A percentile compares a stretch with the other conserved stretches of the same genome.
phyloP scores from a whole-genome alignment of 2,888 invertebrate species.

The Zygaena filipendulae region DNA sequence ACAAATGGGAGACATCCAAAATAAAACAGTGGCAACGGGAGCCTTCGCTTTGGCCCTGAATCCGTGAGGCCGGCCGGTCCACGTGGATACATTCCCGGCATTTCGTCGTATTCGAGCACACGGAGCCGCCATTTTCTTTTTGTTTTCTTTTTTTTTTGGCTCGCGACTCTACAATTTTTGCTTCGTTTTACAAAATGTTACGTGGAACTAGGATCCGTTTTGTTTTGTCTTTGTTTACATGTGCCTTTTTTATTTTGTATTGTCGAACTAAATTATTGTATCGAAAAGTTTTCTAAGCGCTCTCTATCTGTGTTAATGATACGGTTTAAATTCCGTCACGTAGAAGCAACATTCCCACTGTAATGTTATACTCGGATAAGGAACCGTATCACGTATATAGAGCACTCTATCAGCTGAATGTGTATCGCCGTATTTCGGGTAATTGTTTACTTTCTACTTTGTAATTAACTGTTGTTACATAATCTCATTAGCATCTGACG shows the following conservation, averaged over 20 bases:
- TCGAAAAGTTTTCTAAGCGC: not conserved
- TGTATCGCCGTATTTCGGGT: constrained; percentile 36
- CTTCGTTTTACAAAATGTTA: constrained; percentile 11
- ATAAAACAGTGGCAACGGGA: constrained; percentile 44
- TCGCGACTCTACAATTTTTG: constrained; percentile 28
- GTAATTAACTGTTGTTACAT: constrained; percentile 33
- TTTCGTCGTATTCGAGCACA: constrained; percentile 35
- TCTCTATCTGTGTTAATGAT: too few relatives aligned
- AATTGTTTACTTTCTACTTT: constrained; percentile 42
- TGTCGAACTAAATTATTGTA: not conserved
- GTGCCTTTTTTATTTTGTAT: not conserved
- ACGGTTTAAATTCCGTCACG: constrained; percentile 8
- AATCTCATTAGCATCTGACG: constrained; percentile 22
- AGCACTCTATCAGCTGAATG: constrained; percentile 27
- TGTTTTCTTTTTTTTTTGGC: constrained; percentile 33
- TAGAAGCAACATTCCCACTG: not conserved
- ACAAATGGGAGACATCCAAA: constrained; percentile 67
- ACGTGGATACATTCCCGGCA: constrained; percentile 56
- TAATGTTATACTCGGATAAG: constrained; percentile 17
- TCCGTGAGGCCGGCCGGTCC: constrained; percentile 34
- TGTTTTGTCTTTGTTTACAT: not conserved
- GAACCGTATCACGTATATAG: constrained; percentile 40
- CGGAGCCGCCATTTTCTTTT: constrained; percentile 34
- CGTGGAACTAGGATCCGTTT: constrained; percentile 3
- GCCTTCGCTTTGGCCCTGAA: constrained; percentile 45